These are phyloP conservation scores for Trichogramma dendrolimi DNA, from an alignment of 2,888 invertebrate species.

Conservation along the genomic window DNA sequence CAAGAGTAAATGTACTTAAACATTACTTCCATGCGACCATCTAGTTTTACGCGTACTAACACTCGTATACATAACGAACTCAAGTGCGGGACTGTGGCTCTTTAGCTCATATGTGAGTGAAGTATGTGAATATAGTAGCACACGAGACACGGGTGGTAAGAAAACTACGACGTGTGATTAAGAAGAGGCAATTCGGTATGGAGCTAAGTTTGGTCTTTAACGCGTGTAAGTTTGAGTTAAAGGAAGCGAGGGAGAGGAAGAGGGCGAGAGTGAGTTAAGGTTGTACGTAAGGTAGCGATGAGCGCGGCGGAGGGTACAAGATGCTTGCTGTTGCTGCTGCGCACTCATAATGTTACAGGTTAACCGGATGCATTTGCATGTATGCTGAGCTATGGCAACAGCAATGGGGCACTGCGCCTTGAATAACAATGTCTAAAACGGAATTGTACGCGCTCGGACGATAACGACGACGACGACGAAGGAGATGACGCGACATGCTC, in stretches of 20 bases:
- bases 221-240: neutral
- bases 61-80: no score
- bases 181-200: no score
- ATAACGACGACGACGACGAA: no score
- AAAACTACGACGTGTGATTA: no score
- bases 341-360: conserved; percentile 24
- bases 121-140: neutral
- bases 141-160: no score
- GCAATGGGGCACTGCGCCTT: conserved; percentile 28
- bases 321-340: conserved; percentile 20
- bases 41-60: no score
- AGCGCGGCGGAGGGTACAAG: conserved; percentile 25
- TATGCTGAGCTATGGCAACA: conserved; percentile 27
- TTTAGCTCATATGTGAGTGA: neutral
- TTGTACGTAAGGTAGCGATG: neutral
- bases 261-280: conserved; percentile 8
- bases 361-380: conserved; percentile 43
- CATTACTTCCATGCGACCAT: no score
- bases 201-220: no score
- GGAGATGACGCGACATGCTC: no score
- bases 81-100: neutral
- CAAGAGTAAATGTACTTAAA: no score
- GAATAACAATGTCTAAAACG: conserved; percentile 44
- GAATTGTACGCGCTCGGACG: conserved; percentile 29
- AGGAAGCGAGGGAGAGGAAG: conserved; percentile 8